Conservation (phyloP, 2,113 vertebrate genomes). For the Anolis carolinensis region DNA sequence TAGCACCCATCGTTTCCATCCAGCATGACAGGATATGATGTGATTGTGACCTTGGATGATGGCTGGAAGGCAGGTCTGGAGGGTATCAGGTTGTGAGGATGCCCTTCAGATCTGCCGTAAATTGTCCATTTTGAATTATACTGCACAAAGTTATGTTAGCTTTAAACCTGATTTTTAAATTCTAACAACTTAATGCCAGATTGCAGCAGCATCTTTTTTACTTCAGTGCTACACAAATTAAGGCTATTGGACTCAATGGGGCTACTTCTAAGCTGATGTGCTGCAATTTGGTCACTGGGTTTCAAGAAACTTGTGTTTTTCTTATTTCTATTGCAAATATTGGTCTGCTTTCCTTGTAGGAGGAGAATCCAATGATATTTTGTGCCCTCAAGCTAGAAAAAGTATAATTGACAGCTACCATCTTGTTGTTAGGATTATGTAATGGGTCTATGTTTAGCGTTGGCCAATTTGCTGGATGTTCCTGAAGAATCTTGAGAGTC, state of each 20-base stretch:
- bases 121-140: too few species aligned
- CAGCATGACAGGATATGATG: too few species aligned
- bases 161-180: not conserved
- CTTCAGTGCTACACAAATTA: not conserved
- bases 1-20: too few species aligned
- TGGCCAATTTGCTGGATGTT: constrained; percentile 60
- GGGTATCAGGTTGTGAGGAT: not conserved
- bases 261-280: not conserved
- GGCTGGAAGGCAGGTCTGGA: not conserved
- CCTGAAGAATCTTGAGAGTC: constrained; percentile 55
- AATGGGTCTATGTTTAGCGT: constrained; percentile 61
- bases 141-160: too few species aligned
- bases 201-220: not conserved
- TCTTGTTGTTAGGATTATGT: constrained; percentile 53
- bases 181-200: not conserved
- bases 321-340: not conserved
- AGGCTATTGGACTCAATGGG: not conserved
- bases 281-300: not conserved
- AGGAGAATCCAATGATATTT: constrained; percentile 1
- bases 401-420: constrained; percentile 47
- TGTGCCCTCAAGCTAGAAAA: constrained; percentile 52
- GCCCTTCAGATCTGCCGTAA: too few species aligned
- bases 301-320: not conserved
- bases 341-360: not conserved
- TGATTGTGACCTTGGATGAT: too few species aligned